Percentiles rank a stretch among this genome's conserved stretches.
phyloP scores from a whole-genome alignment of 2,797 vertebrate species.

The Sebastes baramenuke region DNA sequence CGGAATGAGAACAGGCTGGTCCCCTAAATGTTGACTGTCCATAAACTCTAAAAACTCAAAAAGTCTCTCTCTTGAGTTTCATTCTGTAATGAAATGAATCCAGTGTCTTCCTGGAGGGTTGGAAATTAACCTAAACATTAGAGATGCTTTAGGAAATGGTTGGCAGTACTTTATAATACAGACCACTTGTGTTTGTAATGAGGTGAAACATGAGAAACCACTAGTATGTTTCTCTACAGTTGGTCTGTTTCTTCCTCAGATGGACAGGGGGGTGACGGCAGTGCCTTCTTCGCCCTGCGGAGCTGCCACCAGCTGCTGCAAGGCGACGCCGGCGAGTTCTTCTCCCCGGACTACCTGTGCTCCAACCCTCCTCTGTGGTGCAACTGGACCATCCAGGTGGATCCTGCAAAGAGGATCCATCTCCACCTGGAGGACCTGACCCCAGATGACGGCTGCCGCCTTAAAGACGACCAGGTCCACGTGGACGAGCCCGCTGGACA shows the following conservation, averaged over 20 bases:
- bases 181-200: background rate
- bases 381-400: constrained; percentile 84
- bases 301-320: constrained; percentile 81
- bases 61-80: background rate
- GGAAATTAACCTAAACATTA: background rate
- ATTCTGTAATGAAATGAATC: background rate
- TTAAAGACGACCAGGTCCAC: constrained; percentile 82
- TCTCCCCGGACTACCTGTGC: constrained; percentile 84
- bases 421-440: constrained; percentile 81
- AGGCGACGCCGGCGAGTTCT: constrained; percentile 71
- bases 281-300: constrained; percentile 78
- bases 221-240: background rate
- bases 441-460: constrained; percentile 63
- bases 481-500: constrained; percentile 71
- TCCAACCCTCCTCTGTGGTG: constrained; percentile 84
- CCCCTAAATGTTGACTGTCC: no score
- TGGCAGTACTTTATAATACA: background rate
- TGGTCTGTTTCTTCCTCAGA: background rate
- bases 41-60: no score
- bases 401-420: constrained; percentile 69
- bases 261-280: background rate
- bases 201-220: background rate
- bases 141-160: background rate
- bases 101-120: background rate
- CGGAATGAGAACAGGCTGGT: no score